Conservation (phyloP, 2,113 vertebrate species). For the Corythornis vintsioides region DNA sequence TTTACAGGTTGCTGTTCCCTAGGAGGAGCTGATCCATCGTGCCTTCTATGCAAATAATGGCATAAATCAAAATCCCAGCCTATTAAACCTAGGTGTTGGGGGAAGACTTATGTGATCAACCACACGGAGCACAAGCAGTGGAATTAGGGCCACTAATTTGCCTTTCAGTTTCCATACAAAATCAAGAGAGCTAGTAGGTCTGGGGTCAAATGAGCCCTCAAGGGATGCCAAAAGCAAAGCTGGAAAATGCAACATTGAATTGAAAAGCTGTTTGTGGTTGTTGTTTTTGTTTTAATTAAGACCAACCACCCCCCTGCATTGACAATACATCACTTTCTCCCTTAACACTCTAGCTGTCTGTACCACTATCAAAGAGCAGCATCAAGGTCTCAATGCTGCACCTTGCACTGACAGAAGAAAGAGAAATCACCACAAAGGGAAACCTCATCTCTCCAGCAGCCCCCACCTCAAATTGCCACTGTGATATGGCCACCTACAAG, state of each 20-base stretch:
- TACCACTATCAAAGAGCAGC: background rate
- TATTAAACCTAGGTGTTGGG: background rate
- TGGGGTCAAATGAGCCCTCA: slow-evolving; percentile 1
- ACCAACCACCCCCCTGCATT: background rate
- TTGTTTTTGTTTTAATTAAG: background rate
- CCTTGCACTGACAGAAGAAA: background rate
- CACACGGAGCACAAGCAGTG: background rate
- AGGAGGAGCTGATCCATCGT: background rate
- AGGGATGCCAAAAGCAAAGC: background rate
- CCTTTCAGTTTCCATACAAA: background rate
- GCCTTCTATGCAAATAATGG: slow-evolving; percentile 14
- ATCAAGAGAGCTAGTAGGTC: background rate
- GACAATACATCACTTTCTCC: background rate
- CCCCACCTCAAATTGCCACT: background rate
- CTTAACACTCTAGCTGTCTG: background rate
- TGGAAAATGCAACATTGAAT: background rate
- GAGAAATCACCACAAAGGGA: background rate
- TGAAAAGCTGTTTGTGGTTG: background rate
- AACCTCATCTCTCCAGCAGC: background rate
- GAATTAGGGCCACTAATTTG: background rate
- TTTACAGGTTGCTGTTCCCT: slow-evolving; percentile 24
- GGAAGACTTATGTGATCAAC: background rate
- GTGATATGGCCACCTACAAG: background rate
- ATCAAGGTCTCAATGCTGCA: background rate
- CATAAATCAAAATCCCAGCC: slow-evolving; percentile 42